Conservation (phyloP, 2,888 invertebrate genomes). For the Agrotis clavis region DNA sequence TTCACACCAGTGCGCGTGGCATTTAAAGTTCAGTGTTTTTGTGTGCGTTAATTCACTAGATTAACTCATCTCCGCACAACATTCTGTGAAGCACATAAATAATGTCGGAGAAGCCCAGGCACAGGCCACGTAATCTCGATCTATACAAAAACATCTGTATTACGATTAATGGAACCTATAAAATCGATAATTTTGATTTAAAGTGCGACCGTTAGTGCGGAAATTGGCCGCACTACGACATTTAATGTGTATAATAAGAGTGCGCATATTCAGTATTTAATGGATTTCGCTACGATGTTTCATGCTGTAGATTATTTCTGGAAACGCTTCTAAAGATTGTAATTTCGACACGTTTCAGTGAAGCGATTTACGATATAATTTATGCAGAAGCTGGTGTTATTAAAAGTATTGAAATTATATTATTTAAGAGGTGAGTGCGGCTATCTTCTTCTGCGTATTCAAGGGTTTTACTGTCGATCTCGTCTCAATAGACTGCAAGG, state of each 20-base stretch:
- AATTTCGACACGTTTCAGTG: constrained; percentile 47
- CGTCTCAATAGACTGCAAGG: constrained; percentile 33
- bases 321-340: constrained; percentile 47
- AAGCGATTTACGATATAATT: constrained; percentile 52
- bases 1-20: constrained; percentile 21
- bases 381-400: constrained; percentile 41
- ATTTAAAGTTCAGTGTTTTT: constrained; percentile 43
- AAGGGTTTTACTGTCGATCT: constrained; percentile 26
- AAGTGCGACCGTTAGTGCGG: constrained; percentile 40
- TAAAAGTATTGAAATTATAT: constrained; percentile 32
- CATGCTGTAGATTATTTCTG: constrained; percentile 48
- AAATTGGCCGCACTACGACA: constrained; percentile 38
- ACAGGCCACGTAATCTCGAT: constrained; percentile 27
- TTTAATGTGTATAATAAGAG: constrained; percentile 39
- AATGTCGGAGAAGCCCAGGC: background rate
- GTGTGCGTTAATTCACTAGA: constrained; percentile 33
- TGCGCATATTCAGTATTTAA: constrained; percentile 50
- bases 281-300: constrained; percentile 46
- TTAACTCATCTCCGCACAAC: constrained; percentile 36
- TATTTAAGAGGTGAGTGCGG: constrained; percentile 15
- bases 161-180: constrained; percentile 46
- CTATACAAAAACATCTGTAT: constrained; percentile 42
- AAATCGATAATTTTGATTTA: constrained; percentile 50
- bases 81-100: constrained; percentile 21
- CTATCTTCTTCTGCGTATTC: constrained; percentile 13